Conservation (phyloP, 1,140 invertebrate species). For the Brachionus angularis region DNA sequence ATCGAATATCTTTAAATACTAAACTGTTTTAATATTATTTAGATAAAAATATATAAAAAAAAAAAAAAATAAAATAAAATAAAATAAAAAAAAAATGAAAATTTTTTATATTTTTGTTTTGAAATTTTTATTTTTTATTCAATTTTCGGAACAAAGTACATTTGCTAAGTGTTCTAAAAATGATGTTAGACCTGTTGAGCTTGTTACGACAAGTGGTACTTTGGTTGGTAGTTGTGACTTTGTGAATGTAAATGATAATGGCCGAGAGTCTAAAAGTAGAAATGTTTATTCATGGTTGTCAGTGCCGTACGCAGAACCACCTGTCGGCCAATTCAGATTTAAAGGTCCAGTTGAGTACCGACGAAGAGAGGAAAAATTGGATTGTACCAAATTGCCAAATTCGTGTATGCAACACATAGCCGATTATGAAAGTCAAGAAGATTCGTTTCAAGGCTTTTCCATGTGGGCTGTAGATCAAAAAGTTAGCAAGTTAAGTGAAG, state of each 20-base stretch:
- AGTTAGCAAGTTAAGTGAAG: conserved; percentile 42
- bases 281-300: conserved; percentile 44
- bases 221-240: conserved; percentile 23
- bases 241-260: not conserved
- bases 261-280: not conserved
- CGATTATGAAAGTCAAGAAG: conserved; percentile 81
- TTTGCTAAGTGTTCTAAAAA: conserved; percentile 17
- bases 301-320: conserved; percentile 48
- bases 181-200: not conserved
- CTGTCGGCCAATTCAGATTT: conserved; percentile 46
- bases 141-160: not conserved
- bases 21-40: too few relatives aligned
- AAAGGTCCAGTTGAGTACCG: conserved; percentile 59
- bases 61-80: too few relatives aligned
- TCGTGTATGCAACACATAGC: conserved; percentile 64
- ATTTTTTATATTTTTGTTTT: not conserved
- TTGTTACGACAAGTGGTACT: conserved; percentile 4
- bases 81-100: not conserved
- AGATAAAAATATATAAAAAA: too few relatives aligned
- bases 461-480: conserved; percentile 2
- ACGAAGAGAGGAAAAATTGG: conserved; percentile 66
- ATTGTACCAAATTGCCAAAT: conserved; percentile 34
- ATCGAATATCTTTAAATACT: too few relatives aligned
- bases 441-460: conserved; percentile 64
- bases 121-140: not conserved